Evolutionary conservation across 2,113 vertebrate species (phyloP), one percentile per base, ranked within the genome.

Genomic region (Macquaria ambigua): DNA sequence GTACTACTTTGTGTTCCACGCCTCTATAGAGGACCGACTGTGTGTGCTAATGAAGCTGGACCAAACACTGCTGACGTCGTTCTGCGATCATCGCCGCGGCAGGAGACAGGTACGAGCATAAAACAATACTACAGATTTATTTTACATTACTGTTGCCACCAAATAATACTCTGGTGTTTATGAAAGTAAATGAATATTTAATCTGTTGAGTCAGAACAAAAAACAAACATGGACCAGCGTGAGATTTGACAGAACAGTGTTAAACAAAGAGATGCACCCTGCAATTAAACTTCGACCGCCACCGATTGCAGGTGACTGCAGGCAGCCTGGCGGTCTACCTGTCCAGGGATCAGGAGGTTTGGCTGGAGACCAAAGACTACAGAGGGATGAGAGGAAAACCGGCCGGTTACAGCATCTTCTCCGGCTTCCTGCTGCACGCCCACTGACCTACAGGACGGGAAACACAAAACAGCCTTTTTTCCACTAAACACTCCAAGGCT

Each of bases 1-100:
- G 0, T 93, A 94, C 78, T 93, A 88, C 89, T 92, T 94, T 64
- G 91, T 88, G 79, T 94, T n/a, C 43, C 93, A 94, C 34, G 91
- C 93, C 1, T 85, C 92, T 8, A 1, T 89, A 9, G 86, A 86
- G 0, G 72, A 82, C 0, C 39, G 20, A 34, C 84, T 94, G 18
- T 93, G 91, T 28, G 80, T 94, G 53, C 12, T 79, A 81, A 34
- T 94, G 89, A 92, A 92, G 58, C 7, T 84, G 14, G 76, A 87
- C 15, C 0, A 71, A 0, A 21, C 0, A 0, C 10, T 67, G n/a
- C 73, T 92, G 69, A 8, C 87, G 0, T n/a, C 82, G 0, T 94
- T 94, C 84, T 93, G 93, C 4, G 93, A 94, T 39, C 71, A 78
- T 6, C 87, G 87, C 11, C 58, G 62, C 0, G 0, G 0, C 23